phyloP scores from a whole-genome alignment of 2,113 vertebrate species.

The Connochaetes taurinus region DNA sequence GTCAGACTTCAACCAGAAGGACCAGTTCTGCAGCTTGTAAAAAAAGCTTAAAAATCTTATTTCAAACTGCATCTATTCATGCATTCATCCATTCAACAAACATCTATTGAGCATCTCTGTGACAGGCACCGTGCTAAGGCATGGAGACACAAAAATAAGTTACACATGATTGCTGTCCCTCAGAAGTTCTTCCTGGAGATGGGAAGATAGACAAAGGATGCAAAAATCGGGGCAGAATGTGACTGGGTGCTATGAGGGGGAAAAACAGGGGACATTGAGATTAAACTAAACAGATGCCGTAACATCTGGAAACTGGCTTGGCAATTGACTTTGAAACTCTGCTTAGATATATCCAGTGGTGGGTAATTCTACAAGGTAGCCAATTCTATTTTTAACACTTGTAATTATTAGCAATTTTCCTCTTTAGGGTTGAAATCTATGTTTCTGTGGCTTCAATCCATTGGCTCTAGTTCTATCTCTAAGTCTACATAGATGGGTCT shows the following conservation, averaged over 20 bases:
- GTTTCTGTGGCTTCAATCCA: neutral
- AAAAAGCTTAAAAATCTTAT: neutral
- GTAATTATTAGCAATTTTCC: neutral
- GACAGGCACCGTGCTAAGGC: neutral
- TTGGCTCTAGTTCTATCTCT: neutral
- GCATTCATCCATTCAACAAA: neutral
- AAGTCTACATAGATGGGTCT: neutral
- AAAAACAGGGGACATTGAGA: neutral
- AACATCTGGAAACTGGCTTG: neutral
- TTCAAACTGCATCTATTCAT: neutral
- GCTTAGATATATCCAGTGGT: neutral
- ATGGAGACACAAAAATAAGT: neutral
- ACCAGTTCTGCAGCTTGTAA: neutral
- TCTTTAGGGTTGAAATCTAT: neutral
- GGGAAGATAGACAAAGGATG: neutral
- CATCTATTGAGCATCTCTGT: neutral
- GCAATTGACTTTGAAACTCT: neutral
- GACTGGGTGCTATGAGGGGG: neutral
- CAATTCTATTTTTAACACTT: constrained; percentile 1
- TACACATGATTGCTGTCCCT: neutral
- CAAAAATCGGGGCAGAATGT: neutral
- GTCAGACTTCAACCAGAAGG: neutral
- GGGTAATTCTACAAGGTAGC: neutral
- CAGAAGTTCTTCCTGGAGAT: neutral
- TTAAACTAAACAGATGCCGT: neutral